Evolutionary conservation across 2,113 vertebrate genomes (phyloP).

Genomic region (Xiphophorus couchianus): DNA sequence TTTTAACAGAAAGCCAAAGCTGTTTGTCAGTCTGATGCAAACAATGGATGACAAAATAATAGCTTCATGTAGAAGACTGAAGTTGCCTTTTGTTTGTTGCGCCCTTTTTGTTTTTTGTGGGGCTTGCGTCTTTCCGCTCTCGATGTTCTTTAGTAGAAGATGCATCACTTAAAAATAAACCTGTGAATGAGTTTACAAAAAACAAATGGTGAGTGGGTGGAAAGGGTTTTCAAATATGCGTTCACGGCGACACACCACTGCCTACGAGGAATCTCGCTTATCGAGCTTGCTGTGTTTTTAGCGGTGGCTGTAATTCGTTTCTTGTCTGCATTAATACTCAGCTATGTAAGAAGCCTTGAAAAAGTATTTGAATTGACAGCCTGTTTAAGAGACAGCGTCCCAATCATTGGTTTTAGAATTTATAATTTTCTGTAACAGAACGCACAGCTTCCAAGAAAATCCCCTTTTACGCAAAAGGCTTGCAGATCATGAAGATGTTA

Average conservation of each 20-base stretch:
- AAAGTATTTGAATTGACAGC: no score
- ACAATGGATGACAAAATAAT: background rate
- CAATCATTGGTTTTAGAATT: no score
- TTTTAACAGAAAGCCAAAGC: conserved; percentile 20
- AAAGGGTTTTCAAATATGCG: background rate
- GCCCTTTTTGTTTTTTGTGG: background rate
- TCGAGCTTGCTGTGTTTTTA: background rate
- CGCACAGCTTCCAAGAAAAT: no score
- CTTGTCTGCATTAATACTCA: background rate
- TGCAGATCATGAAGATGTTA: background rate
- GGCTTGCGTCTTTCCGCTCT: background rate
- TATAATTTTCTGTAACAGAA: no score
- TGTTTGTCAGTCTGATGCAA: conserved; percentile 6
- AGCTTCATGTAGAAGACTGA: background rate
- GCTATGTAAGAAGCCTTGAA: background rate
- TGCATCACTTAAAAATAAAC: conserved; percentile 8
- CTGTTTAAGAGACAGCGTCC: no score
- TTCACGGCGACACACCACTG: background rate
- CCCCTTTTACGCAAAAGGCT: no score
- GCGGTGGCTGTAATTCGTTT: background rate
- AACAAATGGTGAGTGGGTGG: conserved; percentile 55
- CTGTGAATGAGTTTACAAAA: conserved; percentile 15
- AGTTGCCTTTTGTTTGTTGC: no score
- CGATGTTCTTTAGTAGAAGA: background rate
- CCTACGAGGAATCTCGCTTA: background rate